These are phyloP conservation scores for Dolichotis patagonum DNA, from an alignment of 2,113 vertebrate genomes.

Conservation along the genomic window DNA sequence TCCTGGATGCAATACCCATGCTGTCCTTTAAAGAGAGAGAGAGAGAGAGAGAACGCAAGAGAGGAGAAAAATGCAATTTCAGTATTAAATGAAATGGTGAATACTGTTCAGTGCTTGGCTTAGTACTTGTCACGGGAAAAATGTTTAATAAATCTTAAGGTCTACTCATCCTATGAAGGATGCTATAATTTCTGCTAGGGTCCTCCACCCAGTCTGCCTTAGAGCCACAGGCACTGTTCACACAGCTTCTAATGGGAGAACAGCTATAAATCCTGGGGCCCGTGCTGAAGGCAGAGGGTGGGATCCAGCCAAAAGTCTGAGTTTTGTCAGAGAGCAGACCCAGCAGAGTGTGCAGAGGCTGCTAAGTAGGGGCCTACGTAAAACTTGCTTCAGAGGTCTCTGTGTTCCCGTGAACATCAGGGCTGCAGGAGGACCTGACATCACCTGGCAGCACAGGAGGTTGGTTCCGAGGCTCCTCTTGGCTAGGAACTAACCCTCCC, in stretches of 20 bases:
- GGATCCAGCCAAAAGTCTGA: background rate
- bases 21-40: too few species aligned
- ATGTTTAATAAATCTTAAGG: background rate
- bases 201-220: background rate
- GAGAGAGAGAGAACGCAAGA: too few species aligned
- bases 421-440: background rate
- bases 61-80: background rate
- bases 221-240: background rate
- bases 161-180: background rate
- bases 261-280: background rate
- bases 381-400: background rate
- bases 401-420: background rate
- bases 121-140: background rate
- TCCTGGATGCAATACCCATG: background rate
- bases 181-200: background rate
- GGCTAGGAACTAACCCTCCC: background rate
- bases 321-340: background rate
- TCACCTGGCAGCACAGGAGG: background rate
- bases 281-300: background rate
- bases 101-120: background rate
- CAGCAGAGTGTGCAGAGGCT: background rate
- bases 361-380: too few species aligned
- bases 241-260: background rate
- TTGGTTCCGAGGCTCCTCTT: background rate
- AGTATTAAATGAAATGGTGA: background rate